These are phyloP conservation scores for Stenolophus ochropezus DNA, from an alignment of 2,888 invertebrate species.

Conservation along the genomic window DNA sequence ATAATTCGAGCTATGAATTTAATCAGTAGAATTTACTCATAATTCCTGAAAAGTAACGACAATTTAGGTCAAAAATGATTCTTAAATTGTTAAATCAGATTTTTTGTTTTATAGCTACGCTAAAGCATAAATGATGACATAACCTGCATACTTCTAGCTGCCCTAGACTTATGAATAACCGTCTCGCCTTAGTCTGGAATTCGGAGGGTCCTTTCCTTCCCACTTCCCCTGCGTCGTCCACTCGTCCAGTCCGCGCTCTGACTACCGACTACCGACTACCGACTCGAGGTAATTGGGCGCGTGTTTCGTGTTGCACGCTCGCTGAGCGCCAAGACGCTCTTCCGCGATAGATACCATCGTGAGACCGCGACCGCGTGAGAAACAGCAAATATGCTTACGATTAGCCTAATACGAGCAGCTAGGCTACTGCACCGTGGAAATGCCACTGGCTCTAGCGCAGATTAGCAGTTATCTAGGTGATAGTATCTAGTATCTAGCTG, in stretches of 20 bases:
- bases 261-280: too few relatives aligned
- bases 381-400: neutral
- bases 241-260: neutral
- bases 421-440: neutral
- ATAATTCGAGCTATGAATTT: too few relatives aligned
- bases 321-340: neutral
- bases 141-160: neutral
- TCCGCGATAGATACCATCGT: constrained; percentile 34
- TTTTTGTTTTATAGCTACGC: too few relatives aligned
- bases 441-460: neutral
- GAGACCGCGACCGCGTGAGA: constrained; percentile 4
- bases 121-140: neutral
- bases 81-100: too few relatives aligned
- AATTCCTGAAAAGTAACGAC: too few relatives aligned
- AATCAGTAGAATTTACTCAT: too few relatives aligned
- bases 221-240: neutral
- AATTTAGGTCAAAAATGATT: too few relatives aligned
- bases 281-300: constrained; percentile 15
- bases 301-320: constrained; percentile 31
- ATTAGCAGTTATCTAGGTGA: neutral
- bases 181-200: constrained; percentile 21
- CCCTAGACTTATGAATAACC: neutral
- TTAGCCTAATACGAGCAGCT: neutral
- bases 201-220: neutral
- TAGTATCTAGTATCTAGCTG: too few relatives aligned